Base-by-base conservation (phyloP, 2,797 vertebrate genomes). In the Rousettus madagascariensis region DNA sequence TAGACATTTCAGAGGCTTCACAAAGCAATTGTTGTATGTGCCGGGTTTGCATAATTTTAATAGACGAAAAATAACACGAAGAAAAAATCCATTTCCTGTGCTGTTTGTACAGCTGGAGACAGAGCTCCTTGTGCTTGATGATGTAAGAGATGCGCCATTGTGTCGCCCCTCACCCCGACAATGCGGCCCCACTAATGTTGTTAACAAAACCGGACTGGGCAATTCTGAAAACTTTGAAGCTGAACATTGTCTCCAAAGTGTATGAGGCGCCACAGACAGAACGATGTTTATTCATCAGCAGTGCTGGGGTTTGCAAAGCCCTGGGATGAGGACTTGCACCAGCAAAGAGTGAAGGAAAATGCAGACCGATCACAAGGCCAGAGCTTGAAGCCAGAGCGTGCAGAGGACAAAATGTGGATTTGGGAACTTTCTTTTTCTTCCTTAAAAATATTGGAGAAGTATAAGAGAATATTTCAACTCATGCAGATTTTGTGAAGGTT, bases 21-120 rank as follows among this genome's bases (percentile, higher is more conserved):
- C 98, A 98, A 98, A 98, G 98, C 98, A 97, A 98, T 99, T 99
- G 98, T 99, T 98, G 98, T 98, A 97, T 99, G 98, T 98, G 97
- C 97, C 7, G 95, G 97, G 95, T 94, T 98, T 96, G 98, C 97
- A 98, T 98, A 98, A 98, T 98, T 98, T 98, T 98, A 98, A 98
- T 97, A 95, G 97, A 91, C 93, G 91, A 98, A 96, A 96, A 97
- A 97, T 96, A 95, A 96, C 96, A 95, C 7, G 61, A 88, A 95
- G 87, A 96, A 97, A 97, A 98, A 98, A 94, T 97, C 97, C 96
- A 98, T 98, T 98, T 98, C 98, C 98, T 98, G 96, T 98, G 65
- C 97, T 99, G 98, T 99, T 99, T 99, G 98, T 96, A 98, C 98
- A 99, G 98, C 99, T 99, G 98, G 97, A 97, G 97, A 92, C 97